A percentile compares a stretch with the other conserved stretches of the same genome.
Evolutionary conservation across 2,797 vertebrate genomes (phyloP).

Genomic region (Urocyon cinereoargenteus): DNA sequence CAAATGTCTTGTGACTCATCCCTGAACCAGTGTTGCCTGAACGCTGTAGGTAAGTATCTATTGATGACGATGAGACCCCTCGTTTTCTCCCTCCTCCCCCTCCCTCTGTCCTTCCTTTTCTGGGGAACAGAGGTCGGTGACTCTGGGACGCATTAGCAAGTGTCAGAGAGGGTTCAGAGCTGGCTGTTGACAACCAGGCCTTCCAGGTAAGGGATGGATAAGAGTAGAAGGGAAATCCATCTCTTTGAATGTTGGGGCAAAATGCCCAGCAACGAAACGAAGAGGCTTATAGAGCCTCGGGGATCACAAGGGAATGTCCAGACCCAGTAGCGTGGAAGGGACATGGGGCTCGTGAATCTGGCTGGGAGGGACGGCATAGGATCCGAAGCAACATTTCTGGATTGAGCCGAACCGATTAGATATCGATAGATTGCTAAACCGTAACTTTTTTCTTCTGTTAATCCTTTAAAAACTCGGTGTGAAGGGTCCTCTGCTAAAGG

Average conservation of each 20-base stretch:
- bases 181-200: not conserved
- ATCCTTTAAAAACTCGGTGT: constrained; percentile 45
- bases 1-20: not conserved
- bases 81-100: not conserved
- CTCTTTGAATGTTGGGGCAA: not conserved
- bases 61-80: not conserved
- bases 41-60: constrained; percentile 6
- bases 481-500: constrained; percentile 3
- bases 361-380: not conserved
- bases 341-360: not conserved
- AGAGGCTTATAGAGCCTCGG: not conserved
- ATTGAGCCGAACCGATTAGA: not conserved
- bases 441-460: not conserved
- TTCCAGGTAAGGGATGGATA: constrained; percentile 13
- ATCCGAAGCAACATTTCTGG: not conserved
- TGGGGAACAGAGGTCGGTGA: constrained; percentile 23
- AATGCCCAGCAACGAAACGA: not conserved
- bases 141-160: not conserved
- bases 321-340: not conserved
- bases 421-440: not conserved
- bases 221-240: constrained; percentile 16
- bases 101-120: not conserved
- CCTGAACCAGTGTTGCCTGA: not conserved
- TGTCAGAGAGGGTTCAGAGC: not conserved
- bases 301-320: not conserved